These are phyloP conservation scores for Dynastes maya DNA, from an alignment of 2,888 invertebrate species.

Conservation along the genomic window DNA sequence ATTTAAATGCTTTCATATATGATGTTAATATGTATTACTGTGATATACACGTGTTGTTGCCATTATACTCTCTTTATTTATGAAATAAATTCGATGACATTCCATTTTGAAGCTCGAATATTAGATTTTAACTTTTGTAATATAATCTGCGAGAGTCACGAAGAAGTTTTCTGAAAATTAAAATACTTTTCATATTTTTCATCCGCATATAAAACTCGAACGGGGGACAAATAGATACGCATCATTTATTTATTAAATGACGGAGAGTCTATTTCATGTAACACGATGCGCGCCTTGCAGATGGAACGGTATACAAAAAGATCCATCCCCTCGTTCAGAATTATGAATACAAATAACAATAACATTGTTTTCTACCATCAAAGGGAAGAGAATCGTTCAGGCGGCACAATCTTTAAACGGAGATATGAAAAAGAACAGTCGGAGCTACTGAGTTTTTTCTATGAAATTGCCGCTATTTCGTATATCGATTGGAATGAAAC, in stretches of 20 bases:
- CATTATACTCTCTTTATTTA: no score
- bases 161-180: conserved; percentile 28
- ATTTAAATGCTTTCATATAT: no score
- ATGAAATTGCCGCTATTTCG: conserved; percentile 14
- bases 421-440: conserved; percentile 50
- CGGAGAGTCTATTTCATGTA: conserved; percentile 38
- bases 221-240: conserved; percentile 38
- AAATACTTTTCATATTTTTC: conserved; percentile 37
- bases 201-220: conserved; percentile 22
- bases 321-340: conserved; percentile 51
- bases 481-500: conserved; percentile 12
- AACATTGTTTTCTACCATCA: conserved; percentile 64
- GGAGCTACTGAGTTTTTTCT: conserved; percentile 31
- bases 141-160: conserved; percentile 2
- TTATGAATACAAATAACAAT: conserved; percentile 64
- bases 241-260: conserved; percentile 44
- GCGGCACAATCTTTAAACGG: conserved; percentile 52
- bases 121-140: conserved; percentile 8
- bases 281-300: conserved; percentile 25
- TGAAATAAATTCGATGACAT: background rate
- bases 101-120: conserved; percentile 22
- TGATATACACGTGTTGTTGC: no score
- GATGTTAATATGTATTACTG: no score
- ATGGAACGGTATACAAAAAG: conserved; percentile 38
- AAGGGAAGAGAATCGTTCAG: conserved; percentile 60